Evolutionary conservation across 2,113 vertebrate species (phyloP).

Genomic region (Protobothrops mucrosquamatus): DNA sequence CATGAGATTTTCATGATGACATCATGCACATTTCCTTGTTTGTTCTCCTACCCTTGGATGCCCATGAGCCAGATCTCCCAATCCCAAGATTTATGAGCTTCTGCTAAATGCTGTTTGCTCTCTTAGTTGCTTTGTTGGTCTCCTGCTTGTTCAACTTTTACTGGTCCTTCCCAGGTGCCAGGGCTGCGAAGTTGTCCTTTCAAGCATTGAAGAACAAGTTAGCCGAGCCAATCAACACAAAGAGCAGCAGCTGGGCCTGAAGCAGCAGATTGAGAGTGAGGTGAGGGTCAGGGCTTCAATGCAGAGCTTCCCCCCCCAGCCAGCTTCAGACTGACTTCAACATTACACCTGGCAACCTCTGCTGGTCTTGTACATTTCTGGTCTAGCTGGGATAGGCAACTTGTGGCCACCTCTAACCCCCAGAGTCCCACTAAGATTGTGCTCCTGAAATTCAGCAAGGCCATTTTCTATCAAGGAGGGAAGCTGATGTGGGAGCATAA

Average conservation of each 20-base stretch:
- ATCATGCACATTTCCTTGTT: neutral
- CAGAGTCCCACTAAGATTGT: neutral
- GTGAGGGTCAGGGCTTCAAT: slow-evolving; percentile 62
- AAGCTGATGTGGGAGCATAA: neutral
- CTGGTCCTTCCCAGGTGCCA: slow-evolving; percentile 79
- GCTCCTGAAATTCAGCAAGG: neutral
- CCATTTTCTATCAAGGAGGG: neutral
- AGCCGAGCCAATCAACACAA: slow-evolving; percentile 93
- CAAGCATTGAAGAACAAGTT: slow-evolving; percentile 93
- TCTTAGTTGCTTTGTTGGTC: accelerated
- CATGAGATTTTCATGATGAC: neutral
- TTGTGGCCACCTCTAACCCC: neutral
- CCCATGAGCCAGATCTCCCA: neutral
- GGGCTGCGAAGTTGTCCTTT: slow-evolving; percentile 91
- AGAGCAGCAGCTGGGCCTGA: slow-evolving; percentile 91
- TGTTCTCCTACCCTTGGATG: neutral
- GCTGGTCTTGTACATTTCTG: too few species aligned
- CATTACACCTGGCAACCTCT: neutral
- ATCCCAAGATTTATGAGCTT: neutral
- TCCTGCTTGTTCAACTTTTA: neutral
- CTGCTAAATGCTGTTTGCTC: neutral
- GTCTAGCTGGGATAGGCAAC: neutral
- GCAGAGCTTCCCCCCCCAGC: neutral
- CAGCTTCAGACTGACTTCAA: accelerated
- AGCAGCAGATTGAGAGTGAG: slow-evolving; percentile 97